Base-by-base conservation (phyloP, 37 sponge, comb jelly and placozoan species). In the Tethya wilhelma region DNA sequence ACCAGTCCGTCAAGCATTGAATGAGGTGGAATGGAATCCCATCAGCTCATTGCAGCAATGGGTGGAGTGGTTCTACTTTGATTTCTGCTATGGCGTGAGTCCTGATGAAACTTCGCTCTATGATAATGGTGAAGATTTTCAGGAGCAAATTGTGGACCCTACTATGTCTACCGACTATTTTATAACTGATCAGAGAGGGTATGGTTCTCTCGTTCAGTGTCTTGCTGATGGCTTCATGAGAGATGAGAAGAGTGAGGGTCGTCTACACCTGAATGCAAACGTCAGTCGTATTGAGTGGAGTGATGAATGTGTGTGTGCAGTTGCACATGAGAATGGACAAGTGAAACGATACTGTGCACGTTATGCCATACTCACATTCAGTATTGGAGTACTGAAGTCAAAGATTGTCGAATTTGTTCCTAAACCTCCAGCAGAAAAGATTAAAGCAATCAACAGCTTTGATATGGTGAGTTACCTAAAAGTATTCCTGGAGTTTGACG, bases 291-390 rank as follows among this genome's bases (percentile, higher is more conserved):
- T 91, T 36, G 62, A 87, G 36, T 83, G 80, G 80, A 59, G 59
- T 58, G 76, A 86, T 37, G 42, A 70, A 0, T 86, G 88, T 74
- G 92, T 91, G n/a, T 91, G 92, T 79, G 89, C 60, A 0, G 57
- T 45, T n/a, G 67, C 38, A 1, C 34, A 40, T 19, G 56, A 73
- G 44, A 55, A 46, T n/a, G 75, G 76, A 5, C 44, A 30, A 19
- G 1, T 9, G 1, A 40, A 23, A 25, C 14, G 31, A 23, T 86
- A 82, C 78, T 85, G 88, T 78, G 88, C 77, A 3, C 40, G 49
- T 8, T 67, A 75, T 44, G 73, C 73, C 40, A 77, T 90, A 2
- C 5, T 63, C 33, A 90, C 91, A 7, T 90, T 90, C 59, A 81
- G 83, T 58, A 55, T 86, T 6, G 89, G 91, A 56, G 87, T 85